Evolutionary conservation across 2,797 vertebrate genomes (phyloP), one percentile per base, ranked within the genome.

Genomic region (Lithobates sylvaticus): DNA sequence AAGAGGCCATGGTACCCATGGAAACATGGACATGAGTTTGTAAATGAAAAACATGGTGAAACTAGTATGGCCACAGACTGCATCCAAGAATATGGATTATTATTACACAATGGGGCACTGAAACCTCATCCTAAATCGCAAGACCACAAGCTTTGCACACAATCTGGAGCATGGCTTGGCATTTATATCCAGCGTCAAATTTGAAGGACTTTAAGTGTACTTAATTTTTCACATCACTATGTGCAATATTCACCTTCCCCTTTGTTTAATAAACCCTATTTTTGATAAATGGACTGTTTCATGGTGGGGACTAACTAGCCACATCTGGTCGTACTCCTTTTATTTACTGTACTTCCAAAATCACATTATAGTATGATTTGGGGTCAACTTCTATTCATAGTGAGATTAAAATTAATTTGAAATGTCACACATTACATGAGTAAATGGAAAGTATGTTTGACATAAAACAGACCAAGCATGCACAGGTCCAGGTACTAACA

Each of bases 1-100:
- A 97, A 91, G 98, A 99, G 93, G 94, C 96, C 89, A 99, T 99
- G 89, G 96, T 99, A 76, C 98, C 98, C 89, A 97, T 96, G 95
- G 98, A 99, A 89, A 96, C 98, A 78, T 99, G 98, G 98, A 99
- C 98, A 88, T 99, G 96, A 91, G 72, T 27, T 8, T 61, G 29
- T 27, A 68, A 8, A 32, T 6, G 42, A 50, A 54, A 64, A 50
- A 27, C 44, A 67, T 68, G 10, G 10, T 29, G 26, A 13, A 27
- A 39, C 47, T 44, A 0, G 21, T 5, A 12, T 13, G 15, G 23
- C 2, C 29, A 50, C 13, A 54, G 32, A 79, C 34, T 78, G 8
- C 39, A 72, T 71, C 13, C 26, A n/a, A 23, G 58, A 36, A 39
- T 44, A 50, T 42, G 29, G 44, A 58, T 10, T 64, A 21, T 21